A percentile compares a stretch with the other conserved stretches of the same genome.
Conservation (phyloP, 2,888 invertebrate genomes). For the Caenorhabditis sulstoni region DNA sequence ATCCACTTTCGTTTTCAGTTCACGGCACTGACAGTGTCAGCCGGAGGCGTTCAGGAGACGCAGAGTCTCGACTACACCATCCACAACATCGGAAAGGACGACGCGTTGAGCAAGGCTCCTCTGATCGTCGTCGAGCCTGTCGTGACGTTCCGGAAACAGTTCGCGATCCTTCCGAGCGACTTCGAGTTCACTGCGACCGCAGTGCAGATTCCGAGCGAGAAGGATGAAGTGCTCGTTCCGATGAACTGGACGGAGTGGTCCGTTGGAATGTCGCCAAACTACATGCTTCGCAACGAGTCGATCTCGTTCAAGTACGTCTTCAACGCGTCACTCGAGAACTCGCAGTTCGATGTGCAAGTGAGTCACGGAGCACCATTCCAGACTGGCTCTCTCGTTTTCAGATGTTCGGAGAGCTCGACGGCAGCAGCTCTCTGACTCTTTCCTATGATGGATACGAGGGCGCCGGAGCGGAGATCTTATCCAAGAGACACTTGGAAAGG, state of each 20-base stretch:
- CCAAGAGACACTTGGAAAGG: constrained; percentile 12
- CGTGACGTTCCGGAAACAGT: constrained; percentile 54
- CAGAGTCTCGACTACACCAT: constrained; percentile 19
- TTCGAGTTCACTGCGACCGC: constrained; percentile 40
- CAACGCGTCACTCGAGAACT: constrained; percentile 26
- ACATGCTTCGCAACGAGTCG: constrained; percentile 46
- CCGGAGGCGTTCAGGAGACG: constrained; percentile 57
- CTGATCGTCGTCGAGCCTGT: constrained; percentile 54
- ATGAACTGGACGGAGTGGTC: constrained; percentile 57
- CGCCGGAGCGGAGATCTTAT: constrained; percentile 32
- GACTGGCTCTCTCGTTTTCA: too few relatives aligned
- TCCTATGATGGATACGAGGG: constrained; percentile 53
- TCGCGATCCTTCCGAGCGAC: constrained; percentile 30
- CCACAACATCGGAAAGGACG: constrained; percentile 43
- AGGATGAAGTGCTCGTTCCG: constrained; percentile 10
- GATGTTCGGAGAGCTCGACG: constrained; percentile 46
- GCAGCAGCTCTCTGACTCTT: constrained; percentile 19
- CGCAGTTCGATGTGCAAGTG: constrained; percentile 48
- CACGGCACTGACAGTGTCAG: constrained; percentile 37
- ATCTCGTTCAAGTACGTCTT: constrained; percentile 41
- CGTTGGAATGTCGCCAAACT: constrained; percentile 59
- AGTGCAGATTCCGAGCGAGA: constrained; percentile 1
- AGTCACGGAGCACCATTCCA: not conserved
- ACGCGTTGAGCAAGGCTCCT: constrained; percentile 21
- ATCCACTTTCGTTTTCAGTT: constrained; percentile 28